Base-by-base conservation (phyloP, 2,888 invertebrate species). In the Lutraria lutraria region DNA sequence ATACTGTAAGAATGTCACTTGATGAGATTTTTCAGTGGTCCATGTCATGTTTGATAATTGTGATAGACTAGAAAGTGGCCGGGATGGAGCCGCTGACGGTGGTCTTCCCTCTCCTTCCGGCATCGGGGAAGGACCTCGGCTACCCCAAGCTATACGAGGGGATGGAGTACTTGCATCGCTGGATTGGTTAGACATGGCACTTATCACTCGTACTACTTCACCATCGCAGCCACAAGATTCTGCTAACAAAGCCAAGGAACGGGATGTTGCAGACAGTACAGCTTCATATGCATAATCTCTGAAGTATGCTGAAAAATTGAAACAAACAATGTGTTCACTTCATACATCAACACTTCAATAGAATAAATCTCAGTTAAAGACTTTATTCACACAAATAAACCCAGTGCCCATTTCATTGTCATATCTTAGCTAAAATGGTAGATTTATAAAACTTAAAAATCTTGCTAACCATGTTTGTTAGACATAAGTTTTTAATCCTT, bases 171-270 rank as follows among this genome's bases (percentile, higher is more conserved):
- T 92, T 86, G 89, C 91, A 29, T 94, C 93, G 88, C 92, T 93
- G 34, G 94, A 93, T 53, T 81, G 87, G 63, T 91, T 90, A 16
- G 94, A 95, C 92, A 93, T 89, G 83, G 94, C 94, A 63, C 94
- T 93, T 83, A 95, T 93, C 12, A 94, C 94, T 10, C 95, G 93
- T 6, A 96, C 93, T 4, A 94, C 93, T 85, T 96, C 96, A 43
- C 94, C 94, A 52, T 94, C 93, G 94, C 96, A 96, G n/a, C 96
- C 96, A 4, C 95, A 94, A 0, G 96, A 94, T 91, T 96, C 96
- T 0, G 96, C 96, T 60, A 96, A 93, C 21, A 95, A 94, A 68
- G 96, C 95, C 76, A 96, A 93, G 15, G 96, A 95, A 82, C 94
- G 93, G 29, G 94, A 94, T 53, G 95, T 95, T 80, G 95, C 94